These are phyloP conservation scores for Bellardia pandia DNA, from an alignment of 2,888 invertebrate species.

Conservation along the genomic window DNA sequence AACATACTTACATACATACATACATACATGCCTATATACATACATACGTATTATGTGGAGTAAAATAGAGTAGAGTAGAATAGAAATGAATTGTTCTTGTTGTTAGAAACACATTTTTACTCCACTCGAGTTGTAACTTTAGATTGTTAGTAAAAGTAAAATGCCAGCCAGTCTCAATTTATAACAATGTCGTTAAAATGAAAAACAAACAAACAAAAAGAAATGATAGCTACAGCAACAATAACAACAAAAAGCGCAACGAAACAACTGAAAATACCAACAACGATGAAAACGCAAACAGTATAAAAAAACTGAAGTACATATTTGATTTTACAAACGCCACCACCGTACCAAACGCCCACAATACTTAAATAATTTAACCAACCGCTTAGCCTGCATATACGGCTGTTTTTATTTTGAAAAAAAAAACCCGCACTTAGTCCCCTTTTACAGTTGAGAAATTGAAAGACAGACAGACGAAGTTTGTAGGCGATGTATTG, in stretches of 20 bases:
- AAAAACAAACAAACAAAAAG: slow-evolving; percentile 57
- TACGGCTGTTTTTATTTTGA: neutral
- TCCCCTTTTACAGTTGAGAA: too few relatives aligned
- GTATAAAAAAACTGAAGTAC: slow-evolving; percentile 36
- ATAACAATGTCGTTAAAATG: slow-evolving; percentile 70
- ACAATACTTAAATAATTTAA: slow-evolving; percentile 41
- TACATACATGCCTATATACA: slow-evolving; percentile 52
- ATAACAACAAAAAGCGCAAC: slow-evolving; percentile 46
- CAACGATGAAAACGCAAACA: slow-evolving; percentile 11
- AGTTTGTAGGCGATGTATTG: too few relatives aligned
- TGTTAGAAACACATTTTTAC: slow-evolving; percentile 50
- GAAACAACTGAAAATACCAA: slow-evolving; percentile 24
- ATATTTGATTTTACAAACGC: slow-evolving; percentile 66
- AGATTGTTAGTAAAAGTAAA: slow-evolving; percentile 47
- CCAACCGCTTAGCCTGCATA: neutral
- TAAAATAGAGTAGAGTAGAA: slow-evolving; percentile 37
- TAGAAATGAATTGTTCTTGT: slow-evolving; percentile 47
- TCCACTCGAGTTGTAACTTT: slow-evolving; percentile 41
- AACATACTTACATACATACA: slow-evolving; percentile 62
- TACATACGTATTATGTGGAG: neutral
- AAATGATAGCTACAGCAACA: slow-evolving; percentile 22
- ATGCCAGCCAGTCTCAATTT: slow-evolving; percentile 70
- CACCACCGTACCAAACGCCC: slow-evolving; percentile 69
- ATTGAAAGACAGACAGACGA: too few relatives aligned
- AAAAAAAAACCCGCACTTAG: neutral